A percentile compares a stretch with the other conserved stretches of the same genome.
phyloP scores from a whole-genome alignment of 2,113 vertebrate genomes.

The Todiramphus chloris region DNA sequence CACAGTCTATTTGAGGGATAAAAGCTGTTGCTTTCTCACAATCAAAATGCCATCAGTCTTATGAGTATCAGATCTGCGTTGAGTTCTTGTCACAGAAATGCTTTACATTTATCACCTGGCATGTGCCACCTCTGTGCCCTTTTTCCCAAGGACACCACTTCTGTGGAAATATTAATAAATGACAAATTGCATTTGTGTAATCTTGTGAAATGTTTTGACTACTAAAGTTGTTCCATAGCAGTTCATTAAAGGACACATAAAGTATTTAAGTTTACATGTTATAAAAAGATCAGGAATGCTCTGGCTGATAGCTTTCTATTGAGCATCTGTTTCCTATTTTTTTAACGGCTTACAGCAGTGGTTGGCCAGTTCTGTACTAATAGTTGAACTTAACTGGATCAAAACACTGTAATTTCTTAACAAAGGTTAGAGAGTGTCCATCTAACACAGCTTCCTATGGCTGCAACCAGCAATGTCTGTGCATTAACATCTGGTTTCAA shows the following conservation, averaged over 20 bases:
- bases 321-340: conserved; percentile 83
- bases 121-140: conserved; percentile 53
- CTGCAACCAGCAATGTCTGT: conserved; percentile 61
- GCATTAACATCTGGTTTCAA: conserved; percentile 78
- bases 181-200: conserved; percentile 72
- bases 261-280: conserved; percentile 83
- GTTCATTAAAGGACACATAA: conserved; percentile 81
- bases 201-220: conserved; percentile 81
- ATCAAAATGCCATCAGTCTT: conserved; percentile 58
- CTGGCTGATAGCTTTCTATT: conserved; percentile 73
- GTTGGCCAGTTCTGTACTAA: conserved; percentile 74
- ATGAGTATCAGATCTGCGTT: background rate
- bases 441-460: conserved; percentile 74
- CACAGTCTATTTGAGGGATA: conserved; percentile 9
- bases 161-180: conserved; percentile 70
- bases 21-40: conserved; percentile 41
- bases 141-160: conserved; percentile 66
- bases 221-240: conserved; percentile 76
- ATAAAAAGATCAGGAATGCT: conserved; percentile 79
- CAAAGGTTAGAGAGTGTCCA: conserved; percentile 73
- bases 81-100: background rate
- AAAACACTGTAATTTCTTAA: conserved; percentile 77
- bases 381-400: conserved; percentile 76
- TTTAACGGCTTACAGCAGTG: conserved; percentile 71
- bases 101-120: conserved; percentile 64